phyloP scores from a whole-genome alignment of 2,113 vertebrate genomes.

The Leptobrachium leishanense region DNA sequence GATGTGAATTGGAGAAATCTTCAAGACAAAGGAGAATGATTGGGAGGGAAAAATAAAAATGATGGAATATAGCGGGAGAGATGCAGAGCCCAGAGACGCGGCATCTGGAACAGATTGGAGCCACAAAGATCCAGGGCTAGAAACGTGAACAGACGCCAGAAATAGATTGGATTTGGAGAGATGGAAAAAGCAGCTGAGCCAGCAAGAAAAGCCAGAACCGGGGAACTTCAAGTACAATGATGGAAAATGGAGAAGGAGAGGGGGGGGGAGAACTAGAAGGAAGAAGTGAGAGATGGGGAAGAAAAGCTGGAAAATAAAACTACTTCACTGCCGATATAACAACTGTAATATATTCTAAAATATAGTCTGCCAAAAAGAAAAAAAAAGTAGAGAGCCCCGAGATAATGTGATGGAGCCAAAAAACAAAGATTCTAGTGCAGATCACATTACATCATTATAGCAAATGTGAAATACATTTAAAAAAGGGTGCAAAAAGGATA shows the following conservation, averaged over 20 bases:
- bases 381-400: too few species aligned
- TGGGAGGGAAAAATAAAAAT: slow-evolving; percentile 2
- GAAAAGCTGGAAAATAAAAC: too few species aligned
- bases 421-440: too few species aligned
- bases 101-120: slow-evolving; percentile 20
- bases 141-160: slow-evolving; percentile 10
- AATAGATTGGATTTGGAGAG: slow-evolving; percentile 2
- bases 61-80: neutral
- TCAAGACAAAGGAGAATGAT: slow-evolving; percentile 2
- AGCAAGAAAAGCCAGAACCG: neutral
- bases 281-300: neutral
- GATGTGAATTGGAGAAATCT: neutral
- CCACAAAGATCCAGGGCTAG: slow-evolving; percentile 15
- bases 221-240: too few species aligned
- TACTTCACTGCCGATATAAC: too few species aligned
- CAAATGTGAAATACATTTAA: too few species aligned
- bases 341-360: too few species aligned
- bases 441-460: too few species aligned
- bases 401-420: too few species aligned
- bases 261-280: neutral
- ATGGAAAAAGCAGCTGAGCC: slow-evolving; percentile 8
- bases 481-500: too few species aligned
- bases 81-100: neutral
- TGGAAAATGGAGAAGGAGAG: neutral
- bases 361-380: too few species aligned